Evolutionary conservation across 2,888 invertebrate genomes (phyloP).

Genomic region (Cerceris rybyensis): DNA sequence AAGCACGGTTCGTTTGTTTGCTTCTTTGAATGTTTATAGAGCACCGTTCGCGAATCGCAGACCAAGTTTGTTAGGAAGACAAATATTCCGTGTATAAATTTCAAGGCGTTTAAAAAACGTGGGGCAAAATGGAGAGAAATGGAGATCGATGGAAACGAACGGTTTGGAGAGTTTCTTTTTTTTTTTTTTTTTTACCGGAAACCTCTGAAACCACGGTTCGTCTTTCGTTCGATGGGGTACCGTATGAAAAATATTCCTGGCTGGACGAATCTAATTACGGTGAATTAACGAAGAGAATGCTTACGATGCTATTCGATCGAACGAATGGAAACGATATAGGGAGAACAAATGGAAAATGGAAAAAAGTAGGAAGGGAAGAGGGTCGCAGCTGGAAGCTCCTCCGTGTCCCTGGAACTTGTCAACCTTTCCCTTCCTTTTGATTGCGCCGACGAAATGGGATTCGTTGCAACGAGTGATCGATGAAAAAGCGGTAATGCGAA

Average conservation of each 20-base stretch:
- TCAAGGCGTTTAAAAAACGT: too few relatives aligned
- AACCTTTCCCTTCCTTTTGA: constrained; percentile 3
- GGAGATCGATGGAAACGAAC: too few relatives aligned
- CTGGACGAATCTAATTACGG: too few relatives aligned
- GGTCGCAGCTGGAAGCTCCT: constrained; percentile 7
- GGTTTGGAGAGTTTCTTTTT: too few relatives aligned
- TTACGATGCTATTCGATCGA: neutral
- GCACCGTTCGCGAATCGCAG: too few relatives aligned
- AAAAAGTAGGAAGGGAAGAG: neutral
- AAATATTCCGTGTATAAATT: too few relatives aligned
- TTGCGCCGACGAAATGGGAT: constrained; percentile 1
- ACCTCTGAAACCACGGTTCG: neutral
- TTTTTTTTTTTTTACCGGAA: too few relatives aligned
- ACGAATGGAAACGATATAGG: neutral
- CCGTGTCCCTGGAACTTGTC: neutral
- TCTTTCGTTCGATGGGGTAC: neutral
- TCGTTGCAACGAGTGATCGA: constrained; percentile 1
- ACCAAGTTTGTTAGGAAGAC: too few relatives aligned
- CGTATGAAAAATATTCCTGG: neutral
- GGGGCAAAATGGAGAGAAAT: too few relatives aligned
- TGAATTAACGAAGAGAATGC: neutral
- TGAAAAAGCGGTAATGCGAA: constrained; percentile 9
- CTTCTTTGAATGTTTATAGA: too few relatives aligned
- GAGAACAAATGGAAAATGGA: neutral
- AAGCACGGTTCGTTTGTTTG: too few relatives aligned